Evolutionary conservation across 2,797 vertebrate genomes (phyloP).

Genomic region (Hippocampus kuda): DNA sequence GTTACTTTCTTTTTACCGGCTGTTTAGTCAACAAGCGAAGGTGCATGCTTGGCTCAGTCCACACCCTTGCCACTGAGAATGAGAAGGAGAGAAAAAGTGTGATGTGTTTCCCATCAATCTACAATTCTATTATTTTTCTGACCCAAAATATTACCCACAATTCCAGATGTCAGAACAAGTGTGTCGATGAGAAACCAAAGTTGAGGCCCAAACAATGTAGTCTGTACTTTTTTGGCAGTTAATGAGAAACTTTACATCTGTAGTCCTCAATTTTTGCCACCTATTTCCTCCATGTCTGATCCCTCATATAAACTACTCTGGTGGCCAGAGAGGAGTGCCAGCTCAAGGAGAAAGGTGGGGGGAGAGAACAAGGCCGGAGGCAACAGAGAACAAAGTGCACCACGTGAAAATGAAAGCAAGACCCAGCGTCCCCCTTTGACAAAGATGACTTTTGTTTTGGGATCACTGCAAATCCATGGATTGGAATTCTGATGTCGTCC

Average conservation of each 20-base stretch:
- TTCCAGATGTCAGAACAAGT: conserved; percentile 27
- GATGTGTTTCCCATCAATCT: conserved; percentile 15
- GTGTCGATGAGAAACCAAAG: conserved; percentile 10
- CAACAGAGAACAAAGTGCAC: conserved; percentile 8
- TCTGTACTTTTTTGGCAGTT: no score
- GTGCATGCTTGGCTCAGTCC: conserved; percentile 43
- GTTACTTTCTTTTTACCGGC: conserved; percentile 40
- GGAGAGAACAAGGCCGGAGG: conserved; percentile 20
- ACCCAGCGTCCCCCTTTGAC: conserved; percentile 16
- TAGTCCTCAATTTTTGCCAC: conserved; percentile 20
- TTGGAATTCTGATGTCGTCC: conserved; percentile 29
- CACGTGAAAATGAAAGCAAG: conserved; percentile 35
- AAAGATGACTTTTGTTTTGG: conserved; percentile 39
- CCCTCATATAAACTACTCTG: conserved; percentile 36
- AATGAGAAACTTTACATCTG: no score
- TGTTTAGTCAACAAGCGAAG: conserved; percentile 54
- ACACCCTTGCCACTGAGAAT: no score
- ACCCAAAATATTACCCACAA: conserved; percentile 8
- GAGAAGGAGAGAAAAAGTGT: conserved; percentile 1
- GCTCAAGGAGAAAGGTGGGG: conserved; percentile 3
- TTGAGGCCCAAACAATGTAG: no score
- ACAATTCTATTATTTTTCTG: conserved; percentile 15
- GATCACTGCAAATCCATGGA: conserved; percentile 27
- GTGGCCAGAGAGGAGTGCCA: conserved; percentile 11
- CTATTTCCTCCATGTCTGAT: conserved; percentile 35